phyloP scores from a whole-genome alignment of 2,113 vertebrate species.

The Cochlearius cochlearius region DNA sequence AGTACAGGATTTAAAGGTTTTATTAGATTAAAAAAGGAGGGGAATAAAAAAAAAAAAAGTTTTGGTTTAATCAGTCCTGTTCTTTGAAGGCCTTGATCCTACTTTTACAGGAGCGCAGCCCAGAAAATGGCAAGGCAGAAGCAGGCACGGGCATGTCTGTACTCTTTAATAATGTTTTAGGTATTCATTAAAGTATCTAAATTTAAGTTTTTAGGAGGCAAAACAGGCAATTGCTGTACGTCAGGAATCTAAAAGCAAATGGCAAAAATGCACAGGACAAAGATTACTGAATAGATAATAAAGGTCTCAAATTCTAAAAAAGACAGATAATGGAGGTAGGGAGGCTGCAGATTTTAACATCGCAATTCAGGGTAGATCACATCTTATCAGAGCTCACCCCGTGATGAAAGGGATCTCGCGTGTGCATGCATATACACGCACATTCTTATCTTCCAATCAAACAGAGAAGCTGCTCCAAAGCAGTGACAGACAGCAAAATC shows the following conservation, averaged over 20 bases:
- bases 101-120: not conserved
- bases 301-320: not conserved
- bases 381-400: not conserved
- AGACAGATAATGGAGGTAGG: not conserved
- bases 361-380: not conserved
- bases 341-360: not conserved
- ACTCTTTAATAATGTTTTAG: not conserved
- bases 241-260: conserved; percentile 7
- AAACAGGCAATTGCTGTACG: conserved; percentile 18
- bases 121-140: not conserved
- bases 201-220: conserved; percentile 10
- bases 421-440: not conserved
- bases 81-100: not conserved
- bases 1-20: not conserved
- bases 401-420: not conserved
- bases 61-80: not conserved
- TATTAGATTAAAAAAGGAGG: not conserved
- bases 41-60: not conserved
- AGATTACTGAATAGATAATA: not conserved
- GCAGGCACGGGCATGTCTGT: not conserved
- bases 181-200: conserved; percentile 26
- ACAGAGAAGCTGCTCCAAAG: not conserved
- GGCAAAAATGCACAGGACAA: not conserved
- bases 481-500: not conserved
- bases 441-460: not conserved